These are phyloP conservation scores for Pollenia amentaria DNA, from an alignment of 2,888 invertebrate species.

Conservation along the genomic window DNA sequence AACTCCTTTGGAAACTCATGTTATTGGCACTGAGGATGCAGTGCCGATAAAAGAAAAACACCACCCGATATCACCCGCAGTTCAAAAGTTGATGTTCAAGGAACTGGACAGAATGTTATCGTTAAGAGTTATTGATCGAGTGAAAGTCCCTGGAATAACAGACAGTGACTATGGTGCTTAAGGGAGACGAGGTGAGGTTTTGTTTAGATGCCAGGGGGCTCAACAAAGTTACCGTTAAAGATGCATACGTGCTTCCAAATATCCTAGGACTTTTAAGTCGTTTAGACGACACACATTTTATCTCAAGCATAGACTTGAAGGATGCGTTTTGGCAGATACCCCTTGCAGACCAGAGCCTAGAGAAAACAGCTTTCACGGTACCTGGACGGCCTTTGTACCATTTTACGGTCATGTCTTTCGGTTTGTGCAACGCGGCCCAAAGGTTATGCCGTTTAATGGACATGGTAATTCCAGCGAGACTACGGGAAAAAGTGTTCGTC, in stretches of 20 bases:
- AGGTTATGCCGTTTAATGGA: slow-evolving; percentile 14
- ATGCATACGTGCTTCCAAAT: background rate
- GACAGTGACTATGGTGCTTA: too few relatives aligned
- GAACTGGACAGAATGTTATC: slow-evolving; percentile 3
- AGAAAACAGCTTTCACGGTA: slow-evolving; percentile 20
- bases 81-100: too few relatives aligned
- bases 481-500: background rate
- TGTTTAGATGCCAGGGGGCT: too few relatives aligned
- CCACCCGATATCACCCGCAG: too few relatives aligned
- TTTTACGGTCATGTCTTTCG: slow-evolving; percentile 32
- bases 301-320: background rate
- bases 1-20: background rate
- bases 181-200: too few relatives aligned
- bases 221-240: background rate
- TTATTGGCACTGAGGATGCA: slow-evolving; percentile 1
- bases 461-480: background rate
- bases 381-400: background rate
- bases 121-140: background rate
- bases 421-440: slow-evolving; percentile 28
- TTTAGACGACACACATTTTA: background rate
- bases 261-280: too few relatives aligned
- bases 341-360: background rate
- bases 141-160: too few relatives aligned
- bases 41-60: background rate
- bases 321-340: slow-evolving; percentile 20